Conservation (phyloP, 2,113 vertebrate genomes). For the Salminus brasiliensis region DNA sequence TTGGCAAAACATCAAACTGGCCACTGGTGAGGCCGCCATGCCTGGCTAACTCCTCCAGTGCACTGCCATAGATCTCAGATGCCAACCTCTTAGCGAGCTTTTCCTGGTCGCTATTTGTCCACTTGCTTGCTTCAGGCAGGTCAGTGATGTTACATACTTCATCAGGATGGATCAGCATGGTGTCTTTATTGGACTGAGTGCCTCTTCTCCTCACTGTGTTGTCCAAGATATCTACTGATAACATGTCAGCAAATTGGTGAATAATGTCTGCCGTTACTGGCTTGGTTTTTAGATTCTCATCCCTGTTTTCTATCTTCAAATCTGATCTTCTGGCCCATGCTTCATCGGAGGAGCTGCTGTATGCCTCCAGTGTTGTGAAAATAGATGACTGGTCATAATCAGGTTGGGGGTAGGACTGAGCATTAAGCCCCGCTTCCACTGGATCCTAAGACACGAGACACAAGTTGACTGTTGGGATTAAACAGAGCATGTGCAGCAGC, state of each 20-base stretch:
- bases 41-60: conserved; percentile 57
- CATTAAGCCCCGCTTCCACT: conserved; percentile 46
- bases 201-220: conserved; percentile 21
- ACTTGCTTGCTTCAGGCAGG: conserved; percentile 25
- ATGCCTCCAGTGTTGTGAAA: conserved; percentile 45
- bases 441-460: conserved; percentile 50
- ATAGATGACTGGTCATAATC: conserved; percentile 47
- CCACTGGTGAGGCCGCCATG: neutral
- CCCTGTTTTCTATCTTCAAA: neutral
- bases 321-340: neutral
- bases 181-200: neutral
- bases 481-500: neutral
- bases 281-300: conserved; percentile 25
- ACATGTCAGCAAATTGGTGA: conserved; percentile 61
- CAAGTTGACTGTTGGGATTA: neutral
- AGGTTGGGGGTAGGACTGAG: conserved; percentile 36
- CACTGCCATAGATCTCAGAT: conserved; percentile 45
- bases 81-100: conserved; percentile 58
- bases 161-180: neutral
- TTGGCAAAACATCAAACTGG: conserved; percentile 5
- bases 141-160: conserved; percentile 15
- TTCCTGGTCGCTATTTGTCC: conserved; percentile 38
- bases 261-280: conserved; percentile 38
- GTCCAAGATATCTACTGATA: conserved; percentile 63
- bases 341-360: conserved; percentile 36